Conservation (phyloP, 1,140 invertebrate species). For the Tetraneura akinire region DNA sequence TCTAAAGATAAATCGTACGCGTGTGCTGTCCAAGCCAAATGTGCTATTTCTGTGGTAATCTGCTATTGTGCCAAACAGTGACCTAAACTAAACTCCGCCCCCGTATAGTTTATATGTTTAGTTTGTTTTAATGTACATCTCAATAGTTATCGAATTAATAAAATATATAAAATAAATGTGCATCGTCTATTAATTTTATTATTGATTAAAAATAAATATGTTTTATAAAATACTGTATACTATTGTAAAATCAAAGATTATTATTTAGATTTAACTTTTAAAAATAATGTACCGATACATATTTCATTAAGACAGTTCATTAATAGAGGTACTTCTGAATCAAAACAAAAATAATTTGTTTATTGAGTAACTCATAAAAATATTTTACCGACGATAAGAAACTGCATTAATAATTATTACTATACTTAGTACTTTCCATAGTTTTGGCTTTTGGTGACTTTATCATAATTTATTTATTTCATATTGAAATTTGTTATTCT, state of each 20-base stretch:
- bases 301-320: conserved; percentile 28
- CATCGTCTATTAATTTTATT: background rate
- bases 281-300: background rate
- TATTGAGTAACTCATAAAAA: background rate
- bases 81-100: conserved; percentile 48
- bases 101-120: conserved; percentile 9
- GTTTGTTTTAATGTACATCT: background rate
- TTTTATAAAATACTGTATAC: too few species aligned
- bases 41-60: conserved; percentile 46
- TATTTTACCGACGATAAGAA: background rate
- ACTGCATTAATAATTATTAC: too few species aligned
- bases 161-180: background rate
- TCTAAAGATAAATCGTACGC: conserved; percentile 49
- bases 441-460: too few species aligned
- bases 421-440: too few species aligned
- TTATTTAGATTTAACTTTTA: conserved; percentile 9
- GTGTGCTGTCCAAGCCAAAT: conserved; percentile 45
- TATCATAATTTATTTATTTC: too few species aligned
- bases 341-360: background rate
- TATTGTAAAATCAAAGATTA: too few species aligned
- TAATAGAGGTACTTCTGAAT: background rate
- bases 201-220: background rate
- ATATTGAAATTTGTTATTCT: too few species aligned
- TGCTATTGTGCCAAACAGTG: conserved; percentile 44
- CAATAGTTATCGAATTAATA: background rate